phyloP scores from a whole-genome alignment of 92 coral and sea anemone genomes.

The Epizoanthus stellaris region DNA sequence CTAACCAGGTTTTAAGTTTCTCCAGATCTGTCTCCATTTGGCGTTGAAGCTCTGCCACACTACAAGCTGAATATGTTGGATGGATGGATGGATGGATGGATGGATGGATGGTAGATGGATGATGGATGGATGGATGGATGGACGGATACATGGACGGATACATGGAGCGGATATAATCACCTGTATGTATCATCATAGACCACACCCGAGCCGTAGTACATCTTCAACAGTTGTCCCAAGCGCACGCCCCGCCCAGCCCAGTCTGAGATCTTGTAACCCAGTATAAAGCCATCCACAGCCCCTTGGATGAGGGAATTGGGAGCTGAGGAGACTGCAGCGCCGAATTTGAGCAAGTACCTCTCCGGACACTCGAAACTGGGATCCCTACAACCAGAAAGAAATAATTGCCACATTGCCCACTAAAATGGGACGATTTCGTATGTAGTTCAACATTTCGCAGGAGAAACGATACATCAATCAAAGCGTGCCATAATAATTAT shows the following conservation, averaged over 20 bases:
- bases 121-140: background rate
- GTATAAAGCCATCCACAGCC: conserved; percentile 74
- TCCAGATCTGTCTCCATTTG: no score
- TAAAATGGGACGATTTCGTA: no score
- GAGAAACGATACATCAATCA: no score
- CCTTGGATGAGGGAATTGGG: conserved; percentile 74
- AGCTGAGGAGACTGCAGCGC: conserved; percentile 49
- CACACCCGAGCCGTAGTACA: conserved; percentile 80
- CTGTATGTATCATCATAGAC: conserved; percentile 50
- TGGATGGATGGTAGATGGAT: background rate
- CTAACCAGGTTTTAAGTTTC: no score
- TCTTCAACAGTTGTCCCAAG: conserved; percentile 75
- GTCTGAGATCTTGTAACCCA: conserved; percentile 54
- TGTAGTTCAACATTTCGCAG: no score
- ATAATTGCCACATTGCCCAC: conserved; percentile 12
- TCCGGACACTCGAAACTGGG: conserved; percentile 62
- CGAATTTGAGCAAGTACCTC: conserved; percentile 2
- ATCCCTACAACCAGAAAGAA: conserved; percentile 49
- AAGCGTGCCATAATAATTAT: no score
- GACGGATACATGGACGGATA: background rate
- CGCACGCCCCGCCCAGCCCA: conserved; percentile 70
- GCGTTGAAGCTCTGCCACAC: no score
- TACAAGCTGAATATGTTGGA: background rate
- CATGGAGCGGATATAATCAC: background rate
- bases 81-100: background rate